phyloP scores from a whole-genome alignment of 2,797 vertebrate genomes.

The Enoplosus armatus region DNA sequence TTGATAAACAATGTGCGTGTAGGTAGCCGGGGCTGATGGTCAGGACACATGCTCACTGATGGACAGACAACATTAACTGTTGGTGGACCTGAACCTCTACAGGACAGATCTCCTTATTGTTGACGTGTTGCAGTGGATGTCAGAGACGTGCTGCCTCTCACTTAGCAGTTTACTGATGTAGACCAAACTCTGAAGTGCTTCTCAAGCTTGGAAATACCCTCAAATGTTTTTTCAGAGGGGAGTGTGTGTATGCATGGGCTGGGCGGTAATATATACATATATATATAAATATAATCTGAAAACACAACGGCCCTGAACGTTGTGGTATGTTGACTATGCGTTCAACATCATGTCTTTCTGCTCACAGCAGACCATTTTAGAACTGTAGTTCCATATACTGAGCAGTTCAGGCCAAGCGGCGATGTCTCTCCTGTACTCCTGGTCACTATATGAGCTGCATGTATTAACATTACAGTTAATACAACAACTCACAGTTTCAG shows the following conservation, averaged over 20 bases:
- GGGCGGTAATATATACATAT: no score
- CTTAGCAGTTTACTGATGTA: neutral
- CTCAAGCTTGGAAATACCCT: neutral
- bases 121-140: neutral
- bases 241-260: neutral
- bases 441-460: no score
- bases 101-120: neutral
- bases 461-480: no score
- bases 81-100: neutral
- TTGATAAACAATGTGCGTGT: neutral
- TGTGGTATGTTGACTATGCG: neutral
- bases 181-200: slow-evolving; percentile 10
- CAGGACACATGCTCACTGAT: neutral
- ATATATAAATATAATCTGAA: neutral
- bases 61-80: neutral
- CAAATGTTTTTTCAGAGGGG: slow-evolving; percentile 17
- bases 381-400: neutral
- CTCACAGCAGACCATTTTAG: no score
- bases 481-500: neutral
- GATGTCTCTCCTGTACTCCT: neutral
- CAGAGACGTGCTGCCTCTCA: neutral
- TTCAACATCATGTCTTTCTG: neutral
- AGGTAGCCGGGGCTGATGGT: neutral
- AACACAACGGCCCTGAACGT: neutral
- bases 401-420: no score